phyloP scores from a whole-genome alignment of 2,113 vertebrate genomes.

The Hyperopisus bebe region DNA sequence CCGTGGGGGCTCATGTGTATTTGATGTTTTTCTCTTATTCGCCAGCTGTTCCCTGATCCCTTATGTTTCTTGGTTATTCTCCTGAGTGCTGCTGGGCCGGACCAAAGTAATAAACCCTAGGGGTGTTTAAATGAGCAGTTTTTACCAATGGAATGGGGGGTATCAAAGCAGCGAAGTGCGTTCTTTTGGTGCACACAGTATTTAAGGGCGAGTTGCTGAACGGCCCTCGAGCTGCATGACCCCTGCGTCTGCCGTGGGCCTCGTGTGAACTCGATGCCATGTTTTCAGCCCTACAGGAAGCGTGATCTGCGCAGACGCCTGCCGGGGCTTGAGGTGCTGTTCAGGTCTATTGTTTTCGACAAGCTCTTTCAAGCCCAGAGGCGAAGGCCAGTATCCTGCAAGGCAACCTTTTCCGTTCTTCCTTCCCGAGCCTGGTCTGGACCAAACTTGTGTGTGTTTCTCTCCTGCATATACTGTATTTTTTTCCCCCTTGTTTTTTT shows the following conservation, averaged over 20 bases:
- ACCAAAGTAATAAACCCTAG: background rate
- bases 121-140: background rate
- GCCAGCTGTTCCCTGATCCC: background rate
- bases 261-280: background rate
- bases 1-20: background rate
- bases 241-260: background rate
- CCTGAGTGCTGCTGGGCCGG: background rate
- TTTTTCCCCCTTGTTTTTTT: background rate
- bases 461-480: background rate
- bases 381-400: background rate
- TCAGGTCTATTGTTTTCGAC: slow-evolving; percentile 11
- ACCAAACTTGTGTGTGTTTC: background rate
- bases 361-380: background rate
- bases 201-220: background rate
- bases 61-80: background rate
- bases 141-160: background rate
- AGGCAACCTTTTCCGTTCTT: background rate
- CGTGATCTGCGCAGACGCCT: background rate
- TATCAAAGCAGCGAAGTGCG: background rate
- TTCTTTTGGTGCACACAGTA: background rate
- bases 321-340: background rate
- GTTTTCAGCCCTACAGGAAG: background rate
- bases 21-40: background rate
- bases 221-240: background rate
- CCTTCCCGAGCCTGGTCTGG: background rate